Evolutionary conservation across 2,797 vertebrate genomes (phyloP), one percentile per base, ranked within the genome.

Genomic region (Cyclura pinguis): DNA sequence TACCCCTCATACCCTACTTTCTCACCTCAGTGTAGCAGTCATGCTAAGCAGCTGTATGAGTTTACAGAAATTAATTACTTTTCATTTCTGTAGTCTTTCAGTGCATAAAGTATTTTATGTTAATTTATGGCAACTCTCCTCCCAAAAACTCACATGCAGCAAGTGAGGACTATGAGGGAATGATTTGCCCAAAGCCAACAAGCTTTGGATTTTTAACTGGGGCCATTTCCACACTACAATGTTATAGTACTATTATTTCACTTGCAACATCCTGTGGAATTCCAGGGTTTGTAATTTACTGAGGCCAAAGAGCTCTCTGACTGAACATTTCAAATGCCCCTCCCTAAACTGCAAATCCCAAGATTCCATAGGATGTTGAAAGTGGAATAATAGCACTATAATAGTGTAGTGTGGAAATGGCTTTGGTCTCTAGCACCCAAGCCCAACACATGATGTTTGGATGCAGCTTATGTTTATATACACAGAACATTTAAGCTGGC

Each of bases 401-500:
- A 47, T 47, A 47, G 4, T 47, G 4, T 47, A 47, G 42, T 47
- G 42, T 47, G 42, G 42, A 47, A 47, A 47, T 47, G 42, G 42
- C 42, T 47, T 47, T 47, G 3, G 35, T n/a, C 52, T 88, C 35
- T 32, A 59, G 67, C 12, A 32, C 80, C 52, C 80, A 83, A 83
- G 20, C 50, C 14, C 24, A 82, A 38, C 85, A 84, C 78, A 0
- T 0, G 38, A 74, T 78, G 3, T 88, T 92, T 57, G 59, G 62
- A 86, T 74, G 27, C 91, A 64, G 27, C 0, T 0, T 22, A 85
- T 84, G 78, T 92, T 93, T 80, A 84, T 0, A 74, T 80, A 93
- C 89, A 80, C 88, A 88, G 93, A n/a, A 77, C 90, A 1, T 0
- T 0, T 0, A 0, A 0, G 64, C 87, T 86, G 86, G 86, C 69